Evolutionary conservation across 2,113 vertebrate genomes (phyloP).

Genomic region (Microcebus griseorufus): DNA sequence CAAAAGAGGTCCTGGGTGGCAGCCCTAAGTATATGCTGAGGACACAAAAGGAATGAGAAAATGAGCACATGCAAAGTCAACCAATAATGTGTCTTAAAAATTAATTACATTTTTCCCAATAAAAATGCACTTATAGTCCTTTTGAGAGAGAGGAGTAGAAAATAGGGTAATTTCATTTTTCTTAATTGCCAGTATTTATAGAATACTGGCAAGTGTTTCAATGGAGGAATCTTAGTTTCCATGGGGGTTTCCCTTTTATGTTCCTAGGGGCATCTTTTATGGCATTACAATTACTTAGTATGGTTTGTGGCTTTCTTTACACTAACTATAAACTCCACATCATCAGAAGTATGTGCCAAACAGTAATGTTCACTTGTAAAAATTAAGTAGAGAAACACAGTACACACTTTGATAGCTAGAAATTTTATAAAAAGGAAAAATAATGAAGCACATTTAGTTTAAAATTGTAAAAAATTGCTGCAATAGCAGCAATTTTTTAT

Average conservation of each 20-base stretch:
- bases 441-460: not conserved
- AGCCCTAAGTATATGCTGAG: not conserved
- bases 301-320: not conserved
- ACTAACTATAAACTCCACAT: not conserved
- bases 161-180: not conserved
- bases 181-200: not conserved
- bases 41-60: not conserved
- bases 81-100: not conserved
- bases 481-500: not conserved
- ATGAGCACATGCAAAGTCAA: not conserved
- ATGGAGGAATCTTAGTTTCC: not conserved
- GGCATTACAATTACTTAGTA: not conserved
- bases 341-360: not conserved
- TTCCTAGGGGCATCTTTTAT: not conserved
- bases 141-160: not conserved
- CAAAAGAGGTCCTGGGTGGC: not conserved
- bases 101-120: not conserved
- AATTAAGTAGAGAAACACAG: not conserved
- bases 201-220: not conserved
- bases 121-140: not conserved
- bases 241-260: not conserved
- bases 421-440: conserved; percentile 25
- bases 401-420: not conserved
- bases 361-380: not conserved
- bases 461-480: no score